These are phyloP conservation scores for Cheumatopsyche charites DNA, from an alignment of 1,140 invertebrate species.

Conservation along the genomic window DNA sequence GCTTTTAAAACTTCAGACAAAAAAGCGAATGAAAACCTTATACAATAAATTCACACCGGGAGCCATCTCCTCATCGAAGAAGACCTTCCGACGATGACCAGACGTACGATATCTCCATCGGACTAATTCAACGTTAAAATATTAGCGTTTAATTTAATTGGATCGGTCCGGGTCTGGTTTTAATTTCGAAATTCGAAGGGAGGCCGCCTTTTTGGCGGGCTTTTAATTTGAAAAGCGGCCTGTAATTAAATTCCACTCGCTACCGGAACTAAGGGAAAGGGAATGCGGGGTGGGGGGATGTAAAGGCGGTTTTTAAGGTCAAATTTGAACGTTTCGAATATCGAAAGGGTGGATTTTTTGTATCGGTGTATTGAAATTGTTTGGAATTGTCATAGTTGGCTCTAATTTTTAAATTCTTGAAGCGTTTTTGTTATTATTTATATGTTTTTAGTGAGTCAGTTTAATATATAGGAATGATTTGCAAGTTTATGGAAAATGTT, in stretches of 20 bases:
- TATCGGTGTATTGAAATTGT: neutral
- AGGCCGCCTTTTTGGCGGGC: neutral
- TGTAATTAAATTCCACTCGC: slow-evolving; percentile 36
- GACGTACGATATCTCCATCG: slow-evolving; percentile 12
- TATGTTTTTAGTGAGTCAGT: no score
- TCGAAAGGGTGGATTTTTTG: slow-evolving; percentile 8
- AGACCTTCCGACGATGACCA: neutral
- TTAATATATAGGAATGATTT: no score
- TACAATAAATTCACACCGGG: no score
- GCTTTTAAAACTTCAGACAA: no score
- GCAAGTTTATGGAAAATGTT: no score
- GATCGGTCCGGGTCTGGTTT: slow-evolving; percentile 28
- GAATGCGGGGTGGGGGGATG: neutral
- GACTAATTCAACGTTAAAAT: slow-evolving; percentile 24
- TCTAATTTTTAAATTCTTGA: no score
- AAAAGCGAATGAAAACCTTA: no score
- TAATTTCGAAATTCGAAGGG: slow-evolving; percentile 24
- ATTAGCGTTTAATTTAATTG: slow-evolving; percentile 36
- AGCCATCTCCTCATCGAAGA: no score
- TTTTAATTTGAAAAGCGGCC: slow-evolving; percentile 35
- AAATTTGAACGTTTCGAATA: slow-evolving; percentile 16
- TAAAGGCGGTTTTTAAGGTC: slow-evolving; percentile 18
- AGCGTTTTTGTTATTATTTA: no score
- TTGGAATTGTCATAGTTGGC: slow-evolving; percentile 9
- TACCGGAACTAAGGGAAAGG: neutral